Evolutionary conservation across 2,113 vertebrate genomes (phyloP).

Genomic region (Heterotis niloticus): DNA sequence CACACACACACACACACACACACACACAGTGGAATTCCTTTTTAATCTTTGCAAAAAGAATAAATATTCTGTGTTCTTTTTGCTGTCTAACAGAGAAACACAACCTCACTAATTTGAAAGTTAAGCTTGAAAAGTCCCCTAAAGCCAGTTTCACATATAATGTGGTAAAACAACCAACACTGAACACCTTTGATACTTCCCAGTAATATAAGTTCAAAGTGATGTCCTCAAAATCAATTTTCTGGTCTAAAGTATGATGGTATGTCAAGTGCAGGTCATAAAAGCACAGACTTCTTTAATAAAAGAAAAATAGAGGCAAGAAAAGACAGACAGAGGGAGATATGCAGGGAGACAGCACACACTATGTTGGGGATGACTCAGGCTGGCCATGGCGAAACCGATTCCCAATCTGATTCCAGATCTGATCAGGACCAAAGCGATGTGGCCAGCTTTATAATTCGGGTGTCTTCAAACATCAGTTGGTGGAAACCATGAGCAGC

Average conservation of each 20-base stretch:
- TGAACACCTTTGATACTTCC: no score
- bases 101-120: slow-evolving; percentile 8
- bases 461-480: no score
- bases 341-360: no score
- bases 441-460: no score
- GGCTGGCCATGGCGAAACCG: no score
- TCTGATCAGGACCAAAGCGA: no score
- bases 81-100: not conserved
- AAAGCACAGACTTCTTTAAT: not conserved
- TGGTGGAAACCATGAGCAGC: no score
- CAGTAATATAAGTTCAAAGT: no score
- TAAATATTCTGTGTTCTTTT: not conserved
- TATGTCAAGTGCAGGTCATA: not conserved
- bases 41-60: not conserved
- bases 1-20: no score
- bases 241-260: not conserved
- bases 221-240: not conserved
- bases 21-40: not conserved
- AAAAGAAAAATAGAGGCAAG: not conserved
- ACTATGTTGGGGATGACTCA: no score
- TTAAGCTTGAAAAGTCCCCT: not conserved
- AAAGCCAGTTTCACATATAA: not conserved
- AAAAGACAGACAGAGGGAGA: not conserved
- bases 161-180: not conserved
- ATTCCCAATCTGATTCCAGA: no score